phyloP scores from a whole-genome alignment of 2,888 invertebrate genomes.

The Apantesis nais region DNA sequence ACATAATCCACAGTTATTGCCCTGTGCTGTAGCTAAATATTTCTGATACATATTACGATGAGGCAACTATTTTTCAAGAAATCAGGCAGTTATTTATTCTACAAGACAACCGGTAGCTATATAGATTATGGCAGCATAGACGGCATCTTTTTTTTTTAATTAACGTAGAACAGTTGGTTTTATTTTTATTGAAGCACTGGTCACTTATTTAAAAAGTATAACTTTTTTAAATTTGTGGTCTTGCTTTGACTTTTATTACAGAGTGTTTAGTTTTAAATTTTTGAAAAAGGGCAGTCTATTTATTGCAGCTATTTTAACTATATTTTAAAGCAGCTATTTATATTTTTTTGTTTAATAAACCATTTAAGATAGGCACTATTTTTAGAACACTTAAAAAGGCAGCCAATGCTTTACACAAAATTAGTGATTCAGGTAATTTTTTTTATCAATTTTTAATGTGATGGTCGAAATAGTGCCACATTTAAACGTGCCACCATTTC shows the following conservation, averaged over 20 bases:
- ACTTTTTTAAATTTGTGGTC: background rate
- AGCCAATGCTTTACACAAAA: background rate
- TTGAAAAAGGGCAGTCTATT: background rate
- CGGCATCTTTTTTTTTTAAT: conserved; percentile 1
- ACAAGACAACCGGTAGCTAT: background rate
- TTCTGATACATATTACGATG: conserved; percentile 8
- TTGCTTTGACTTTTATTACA: background rate
- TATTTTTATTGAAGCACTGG: conserved; percentile 7
- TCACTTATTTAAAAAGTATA: background rate
- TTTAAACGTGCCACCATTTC: background rate
- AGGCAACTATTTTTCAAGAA: conserved; percentile 12
- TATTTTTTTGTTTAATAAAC: background rate
- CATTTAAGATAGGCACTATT: conserved; percentile 1
- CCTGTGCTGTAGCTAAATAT: conserved; percentile 54
- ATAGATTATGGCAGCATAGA: background rate
- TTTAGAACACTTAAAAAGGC: background rate
- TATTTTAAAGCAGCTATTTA: conserved; percentile 6
- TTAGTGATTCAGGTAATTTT: too few species aligned
- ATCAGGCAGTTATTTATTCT: background rate
- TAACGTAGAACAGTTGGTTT: conserved; percentile 14
- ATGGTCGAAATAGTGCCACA: too few species aligned
- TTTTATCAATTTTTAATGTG: too few species aligned
- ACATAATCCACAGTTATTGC: conserved; percentile 35
- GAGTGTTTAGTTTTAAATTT: background rate
- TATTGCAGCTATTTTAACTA: conserved; percentile 6